These are phyloP conservation scores for Gymnocypris eckloni DNA, from an alignment of 2,797 vertebrate genomes.

Conservation along the genomic window DNA sequence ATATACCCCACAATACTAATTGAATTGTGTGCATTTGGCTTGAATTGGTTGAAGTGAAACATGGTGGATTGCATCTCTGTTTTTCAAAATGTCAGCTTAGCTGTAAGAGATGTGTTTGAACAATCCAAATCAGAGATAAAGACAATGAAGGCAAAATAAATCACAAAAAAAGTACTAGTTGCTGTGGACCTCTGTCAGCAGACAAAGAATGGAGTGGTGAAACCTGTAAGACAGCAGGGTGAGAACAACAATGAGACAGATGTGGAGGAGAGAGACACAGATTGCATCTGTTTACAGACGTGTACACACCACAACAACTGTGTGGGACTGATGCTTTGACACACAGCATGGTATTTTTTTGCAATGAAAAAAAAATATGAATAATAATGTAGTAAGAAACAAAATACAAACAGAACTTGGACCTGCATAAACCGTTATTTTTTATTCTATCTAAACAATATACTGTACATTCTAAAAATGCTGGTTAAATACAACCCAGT, in stretches of 20 bases:
- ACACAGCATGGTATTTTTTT: neutral
- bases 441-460: neutral
- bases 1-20: neutral
- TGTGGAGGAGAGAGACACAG: neutral
- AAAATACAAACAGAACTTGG: neutral
- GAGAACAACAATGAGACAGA: conserved; percentile 5
- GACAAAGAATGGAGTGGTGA: conserved; percentile 3
- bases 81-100: neutral
- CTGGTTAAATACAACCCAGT: no score
- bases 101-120: neutral
- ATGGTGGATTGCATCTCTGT: neutral
- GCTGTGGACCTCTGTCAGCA: neutral
- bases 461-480: no score
- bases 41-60: neutral
- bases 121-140: neutral
- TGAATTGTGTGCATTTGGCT: neutral
- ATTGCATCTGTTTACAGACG: conserved; percentile 28
- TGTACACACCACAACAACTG: neutral
- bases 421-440: neutral
- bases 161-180: neutral
- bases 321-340: neutral
- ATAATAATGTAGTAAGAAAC: neutral
- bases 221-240: conserved; percentile 20
- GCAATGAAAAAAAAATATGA: neutral
- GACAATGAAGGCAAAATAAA: conserved; percentile 4